Conservation (phyloP, 2,888 invertebrate species). For the Holacanthella duospinosa region DNA sequence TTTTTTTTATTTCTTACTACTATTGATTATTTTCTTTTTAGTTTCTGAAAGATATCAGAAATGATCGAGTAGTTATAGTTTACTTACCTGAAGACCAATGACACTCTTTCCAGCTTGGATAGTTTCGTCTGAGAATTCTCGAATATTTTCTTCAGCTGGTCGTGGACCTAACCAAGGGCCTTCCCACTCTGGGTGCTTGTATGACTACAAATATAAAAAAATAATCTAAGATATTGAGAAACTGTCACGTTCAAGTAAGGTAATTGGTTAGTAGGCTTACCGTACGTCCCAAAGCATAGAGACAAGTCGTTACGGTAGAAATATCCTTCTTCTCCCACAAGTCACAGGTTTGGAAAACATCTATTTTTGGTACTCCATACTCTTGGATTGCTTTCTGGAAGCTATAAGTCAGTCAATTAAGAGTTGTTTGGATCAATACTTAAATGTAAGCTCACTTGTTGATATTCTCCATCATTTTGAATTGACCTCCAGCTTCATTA, state of each 20-base stretch:
- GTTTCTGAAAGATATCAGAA: too few species aligned
- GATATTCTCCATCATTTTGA: constrained; percentile 99
- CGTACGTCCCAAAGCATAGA: constrained; percentile 75
- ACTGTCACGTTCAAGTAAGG: neutral
- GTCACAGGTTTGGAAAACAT: constrained; percentile 94
- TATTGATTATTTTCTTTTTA: too few species aligned
- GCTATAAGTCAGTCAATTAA: constrained; percentile 43
- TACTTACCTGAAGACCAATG: constrained; percentile 79
- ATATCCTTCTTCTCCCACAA: constrained; percentile 91
- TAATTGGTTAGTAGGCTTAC: constrained; percentile 44
- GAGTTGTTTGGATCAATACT: too few species aligned
- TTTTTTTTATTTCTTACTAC: too few species aligned
- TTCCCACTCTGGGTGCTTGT: constrained; percentile 69
- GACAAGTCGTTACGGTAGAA: constrained; percentile 68
- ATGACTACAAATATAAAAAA: constrained; percentile 51
- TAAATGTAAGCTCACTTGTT: constrained; percentile 58
- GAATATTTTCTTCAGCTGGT: constrained; percentile 84
- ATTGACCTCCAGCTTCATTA: constrained; percentile 88
- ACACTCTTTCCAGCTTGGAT: constrained; percentile 73
- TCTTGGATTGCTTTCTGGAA: constrained; percentile 77
- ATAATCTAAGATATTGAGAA: neutral
- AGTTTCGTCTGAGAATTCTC: constrained; percentile 86
- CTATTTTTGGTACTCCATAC: constrained; percentile 80
- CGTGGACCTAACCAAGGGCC: constrained; percentile 89
- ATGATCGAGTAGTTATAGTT: too few species aligned